Conservation (phyloP, 2,113 vertebrate species). For the Vidua macroura region DNA sequence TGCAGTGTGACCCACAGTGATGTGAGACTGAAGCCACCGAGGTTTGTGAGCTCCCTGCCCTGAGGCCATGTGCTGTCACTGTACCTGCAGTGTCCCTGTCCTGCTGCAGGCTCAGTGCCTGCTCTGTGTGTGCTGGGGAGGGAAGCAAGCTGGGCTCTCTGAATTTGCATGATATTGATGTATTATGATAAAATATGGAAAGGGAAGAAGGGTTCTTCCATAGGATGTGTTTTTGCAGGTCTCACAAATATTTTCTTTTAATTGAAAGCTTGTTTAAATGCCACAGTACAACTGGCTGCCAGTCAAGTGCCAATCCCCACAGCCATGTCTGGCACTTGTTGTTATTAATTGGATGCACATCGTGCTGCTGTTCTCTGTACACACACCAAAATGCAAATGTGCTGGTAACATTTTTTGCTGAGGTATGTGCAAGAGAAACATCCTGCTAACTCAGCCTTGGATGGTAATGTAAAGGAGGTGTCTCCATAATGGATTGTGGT, state of each 20-base stretch:
- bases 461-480: constrained; percentile 41
- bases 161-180: not conserved
- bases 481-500: constrained; percentile 55
- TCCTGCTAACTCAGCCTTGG: not conserved
- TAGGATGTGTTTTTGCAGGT: constrained; percentile 5
- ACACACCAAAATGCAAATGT: constrained; percentile 43
- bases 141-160: not conserved
- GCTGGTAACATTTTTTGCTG: constrained; percentile 15
- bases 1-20: not conserved
- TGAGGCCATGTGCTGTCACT: not conserved
- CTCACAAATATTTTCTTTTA: constrained; percentile 53
- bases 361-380: not conserved
- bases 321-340: constrained; percentile 13
- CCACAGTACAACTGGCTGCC: constrained; percentile 41
- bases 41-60: not conserved
- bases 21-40: not conserved
- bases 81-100: not conserved
- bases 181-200: not conserved
- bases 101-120: not conserved
- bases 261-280: constrained; percentile 61
- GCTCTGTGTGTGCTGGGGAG: not conserved
- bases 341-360: constrained; percentile 51
- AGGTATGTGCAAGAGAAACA: constrained; percentile 23
- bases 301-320: constrained; percentile 54
- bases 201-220: not conserved